Evolutionary conservation across 92 coral and sea anemone species (phyloP).

Genomic region (Bergia puertoricense): DNA sequence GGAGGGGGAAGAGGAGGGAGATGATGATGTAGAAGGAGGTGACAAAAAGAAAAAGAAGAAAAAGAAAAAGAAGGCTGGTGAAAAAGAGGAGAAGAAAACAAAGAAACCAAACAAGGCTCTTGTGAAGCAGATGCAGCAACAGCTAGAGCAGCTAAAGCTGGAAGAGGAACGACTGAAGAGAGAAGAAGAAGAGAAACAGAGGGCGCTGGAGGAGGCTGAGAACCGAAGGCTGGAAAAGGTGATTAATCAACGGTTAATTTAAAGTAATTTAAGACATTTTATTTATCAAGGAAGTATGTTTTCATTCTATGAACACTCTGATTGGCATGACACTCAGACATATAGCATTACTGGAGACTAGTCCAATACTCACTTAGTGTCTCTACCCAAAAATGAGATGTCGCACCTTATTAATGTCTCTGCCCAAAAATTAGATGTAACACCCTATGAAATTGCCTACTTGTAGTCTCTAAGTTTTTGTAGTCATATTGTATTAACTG

Average conservation of each 20-base stretch:
- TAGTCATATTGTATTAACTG: too few relatives aligned
- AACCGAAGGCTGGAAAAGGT: slow-evolving; percentile 93
- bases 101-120: slow-evolving; percentile 92
- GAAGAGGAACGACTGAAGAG: slow-evolving; percentile 81
- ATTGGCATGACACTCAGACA: neutral
- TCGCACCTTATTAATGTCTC: too few relatives aligned
- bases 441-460: too few relatives aligned
- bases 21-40: slow-evolving; percentile 70
- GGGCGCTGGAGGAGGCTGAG: slow-evolving; percentile 92
- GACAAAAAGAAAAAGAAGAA: slow-evolving; percentile 88
- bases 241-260: neutral
- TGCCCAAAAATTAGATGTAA: too few relatives aligned
- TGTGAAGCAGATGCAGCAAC: slow-evolving; percentile 98
- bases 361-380: too few relatives aligned
- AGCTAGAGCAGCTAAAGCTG: slow-evolving; percentile 75
- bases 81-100: slow-evolving; percentile 83
- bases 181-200: slow-evolving; percentile 84
- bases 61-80: slow-evolving; percentile 87
- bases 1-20: slow-evolving; percentile 63
- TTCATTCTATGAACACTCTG: neutral
- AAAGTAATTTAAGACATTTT: neutral
- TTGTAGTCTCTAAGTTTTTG: too few relatives aligned
- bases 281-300: neutral
- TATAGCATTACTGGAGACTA: too few relatives aligned
- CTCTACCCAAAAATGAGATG: too few relatives aligned